These are phyloP conservation scores for Falco concolor DNA, from an alignment of 2,797 vertebrate genomes.

Conservation along the genomic window DNA sequence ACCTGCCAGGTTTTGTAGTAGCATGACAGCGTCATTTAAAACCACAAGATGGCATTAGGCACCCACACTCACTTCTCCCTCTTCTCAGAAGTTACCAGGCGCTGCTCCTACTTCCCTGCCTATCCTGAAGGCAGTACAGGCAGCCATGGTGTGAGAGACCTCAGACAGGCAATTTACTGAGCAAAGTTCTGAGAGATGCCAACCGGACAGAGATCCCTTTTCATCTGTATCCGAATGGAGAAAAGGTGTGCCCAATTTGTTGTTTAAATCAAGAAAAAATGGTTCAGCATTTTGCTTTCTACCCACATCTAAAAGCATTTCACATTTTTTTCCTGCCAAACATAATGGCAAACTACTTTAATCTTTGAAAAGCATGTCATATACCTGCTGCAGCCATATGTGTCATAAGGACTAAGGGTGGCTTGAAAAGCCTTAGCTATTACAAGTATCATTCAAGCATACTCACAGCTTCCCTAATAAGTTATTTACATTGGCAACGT, in stretches of 20 bases:
- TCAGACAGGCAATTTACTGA: neutral
- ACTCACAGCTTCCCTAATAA: neutral
- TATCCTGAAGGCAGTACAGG: neutral
- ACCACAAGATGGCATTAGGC: constrained; percentile 61
- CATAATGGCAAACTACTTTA: neutral
- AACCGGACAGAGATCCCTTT: neutral
- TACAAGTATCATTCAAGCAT: neutral
- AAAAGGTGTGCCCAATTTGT: neutral
- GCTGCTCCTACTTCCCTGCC: neutral
- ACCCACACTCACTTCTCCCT: neutral
- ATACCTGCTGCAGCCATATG: neutral
- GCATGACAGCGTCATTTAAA: neutral
- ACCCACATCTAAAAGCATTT: neutral
- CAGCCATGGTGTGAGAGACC: neutral
- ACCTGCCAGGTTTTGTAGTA: neutral
- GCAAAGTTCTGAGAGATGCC: neutral
- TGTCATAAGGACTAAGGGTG: neutral
- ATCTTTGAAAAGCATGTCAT: neutral
- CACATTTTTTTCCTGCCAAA: neutral
- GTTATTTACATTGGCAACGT: neutral
- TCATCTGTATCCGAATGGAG: fast-evolving
- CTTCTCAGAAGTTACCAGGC: neutral
- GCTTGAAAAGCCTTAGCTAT: neutral
- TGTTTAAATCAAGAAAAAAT: neutral
- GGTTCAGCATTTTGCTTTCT: neutral